Evolutionary conservation across 2,797 vertebrate species (phyloP), one percentile per base, ranked within the genome.

Genomic region (Paedocypris micromegethes): DNA sequence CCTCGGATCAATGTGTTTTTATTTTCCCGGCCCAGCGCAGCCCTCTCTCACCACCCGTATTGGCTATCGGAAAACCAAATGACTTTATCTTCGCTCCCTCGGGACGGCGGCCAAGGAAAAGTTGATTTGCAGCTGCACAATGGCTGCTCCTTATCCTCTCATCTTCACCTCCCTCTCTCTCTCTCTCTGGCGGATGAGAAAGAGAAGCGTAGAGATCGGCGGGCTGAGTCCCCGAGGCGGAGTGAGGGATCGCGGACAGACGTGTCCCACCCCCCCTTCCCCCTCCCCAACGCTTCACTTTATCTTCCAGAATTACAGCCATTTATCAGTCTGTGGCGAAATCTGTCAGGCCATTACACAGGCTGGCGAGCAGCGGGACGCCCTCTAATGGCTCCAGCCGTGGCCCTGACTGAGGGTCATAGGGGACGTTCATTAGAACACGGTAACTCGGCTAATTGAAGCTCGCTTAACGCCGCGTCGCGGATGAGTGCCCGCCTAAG

Each of bases 391-490:
- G 74, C 80, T 80, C 77, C 67, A 74, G 72, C 81, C 81, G 70
- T 68, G 81, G 75, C 77, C 66, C 74, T 75, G 55, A 73, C 72
- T 81, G 80, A 84, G 83, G 78, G 78, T 86, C 80, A 83, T 41
- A 60, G 71, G 78, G 75, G 72, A 80, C 75, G 72, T 74, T 79
- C 78, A 75, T 86, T 86, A 79, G 74, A 77, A 75, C 75, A 49
- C 73, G 76, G 77, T 75, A 84, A 86, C 69, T 77, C 77, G 70
- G 66, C 80, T 83, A 83, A 83, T 82, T 85, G 82, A 83, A 79
- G 59, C 73, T 81, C 83, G 82, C 68, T 77, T 73, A 58, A 79
- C 75, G 63, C 65, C 69, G 58, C 51, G 69, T 68, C 78, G 73
- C 40, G 79, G 83, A 72, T 80, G 75, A 82, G 72, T 66, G 69